Percentiles rank a stretch among this genome's conserved stretches.
phyloP scores from a whole-genome alignment of 2,797 vertebrate species.

The Diplodus sargus region DNA sequence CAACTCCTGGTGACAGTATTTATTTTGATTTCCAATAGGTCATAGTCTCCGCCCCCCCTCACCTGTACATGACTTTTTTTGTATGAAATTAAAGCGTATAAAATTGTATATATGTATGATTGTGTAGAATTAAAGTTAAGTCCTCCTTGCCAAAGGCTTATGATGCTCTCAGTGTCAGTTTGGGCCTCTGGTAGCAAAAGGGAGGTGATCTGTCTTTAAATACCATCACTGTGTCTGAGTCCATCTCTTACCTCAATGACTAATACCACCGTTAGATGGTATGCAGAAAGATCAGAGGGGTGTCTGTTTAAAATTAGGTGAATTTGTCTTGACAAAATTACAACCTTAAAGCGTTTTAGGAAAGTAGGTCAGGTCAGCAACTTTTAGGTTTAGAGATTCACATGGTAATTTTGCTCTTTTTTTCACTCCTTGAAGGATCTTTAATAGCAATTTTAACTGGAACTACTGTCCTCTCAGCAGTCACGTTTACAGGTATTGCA shows the following conservation, averaged over 20 bases:
- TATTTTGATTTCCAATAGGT: constrained; percentile 73
- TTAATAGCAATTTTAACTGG: background rate
- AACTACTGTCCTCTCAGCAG: background rate
- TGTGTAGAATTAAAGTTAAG: constrained; percentile 87
- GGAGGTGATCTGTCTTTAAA: constrained; percentile 59
- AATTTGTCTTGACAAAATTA: background rate
- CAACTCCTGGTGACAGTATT: constrained; percentile 67
- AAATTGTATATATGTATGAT: constrained; percentile 87
- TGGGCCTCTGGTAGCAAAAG: constrained; percentile 43
- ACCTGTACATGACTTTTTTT: constrained; percentile 81
- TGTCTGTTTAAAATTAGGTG: background rate
- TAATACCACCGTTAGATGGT: constrained; percentile 12
- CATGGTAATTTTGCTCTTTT: no score
- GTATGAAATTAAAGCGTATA: constrained; percentile 84
- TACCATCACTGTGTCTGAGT: constrained; percentile 39
- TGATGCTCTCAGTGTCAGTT: constrained; percentile 47
- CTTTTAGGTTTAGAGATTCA: background rate
- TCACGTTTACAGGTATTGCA: background rate
- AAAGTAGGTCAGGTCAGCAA: background rate
- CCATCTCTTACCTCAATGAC: constrained; percentile 29
- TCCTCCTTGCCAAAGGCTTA: constrained; percentile 73
- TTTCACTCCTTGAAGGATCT: background rate
- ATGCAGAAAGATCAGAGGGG: background rate
- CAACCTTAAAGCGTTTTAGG: background rate
- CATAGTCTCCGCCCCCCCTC: constrained; percentile 35